A percentile compares a stretch with the other conserved stretches of the same genome.
These are phyloP conservation scores for Cavia aperea DNA, from an alignment of 2,113 vertebrate genomes.

Conservation along the genomic window DNA sequence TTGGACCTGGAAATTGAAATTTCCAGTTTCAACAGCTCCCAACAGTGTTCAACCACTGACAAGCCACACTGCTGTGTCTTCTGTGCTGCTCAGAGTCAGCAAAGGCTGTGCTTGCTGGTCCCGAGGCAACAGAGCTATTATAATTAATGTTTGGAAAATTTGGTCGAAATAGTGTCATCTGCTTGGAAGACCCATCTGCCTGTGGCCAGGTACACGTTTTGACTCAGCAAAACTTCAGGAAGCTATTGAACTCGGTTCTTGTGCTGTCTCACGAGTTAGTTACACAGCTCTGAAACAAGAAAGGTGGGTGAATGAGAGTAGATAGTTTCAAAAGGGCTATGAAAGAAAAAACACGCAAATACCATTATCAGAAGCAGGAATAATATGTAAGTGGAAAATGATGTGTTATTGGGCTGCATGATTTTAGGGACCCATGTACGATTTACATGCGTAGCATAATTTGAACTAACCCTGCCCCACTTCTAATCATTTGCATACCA, in stretches of 20 bases:
- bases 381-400: conserved; percentile 43
- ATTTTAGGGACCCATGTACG: conserved; percentile 31
- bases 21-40: too few species aligned
- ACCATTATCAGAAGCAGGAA: not conserved
- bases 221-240: not conserved
- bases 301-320: not conserved
- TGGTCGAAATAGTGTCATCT: not conserved
- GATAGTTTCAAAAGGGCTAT: not conserved
- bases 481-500: not conserved
- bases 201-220: not conserved
- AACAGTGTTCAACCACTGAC: not conserved
- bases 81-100: not conserved
- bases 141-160: not conserved
- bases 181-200: not conserved
- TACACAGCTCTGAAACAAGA: not conserved
- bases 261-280: not conserved
- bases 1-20: too few species aligned
- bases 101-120: not conserved
- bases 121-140: not conserved
- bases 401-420: not conserved
- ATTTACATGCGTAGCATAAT: conserved; percentile 21
- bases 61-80: not conserved
- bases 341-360: not conserved
- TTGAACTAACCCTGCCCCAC: conserved; percentile 16
- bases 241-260: not conserved